Percentiles rank a stretch among this genome's conserved stretches.
Conservation (phyloP, 2,888 invertebrate species). For the Eupithecia pulchellata region DNA sequence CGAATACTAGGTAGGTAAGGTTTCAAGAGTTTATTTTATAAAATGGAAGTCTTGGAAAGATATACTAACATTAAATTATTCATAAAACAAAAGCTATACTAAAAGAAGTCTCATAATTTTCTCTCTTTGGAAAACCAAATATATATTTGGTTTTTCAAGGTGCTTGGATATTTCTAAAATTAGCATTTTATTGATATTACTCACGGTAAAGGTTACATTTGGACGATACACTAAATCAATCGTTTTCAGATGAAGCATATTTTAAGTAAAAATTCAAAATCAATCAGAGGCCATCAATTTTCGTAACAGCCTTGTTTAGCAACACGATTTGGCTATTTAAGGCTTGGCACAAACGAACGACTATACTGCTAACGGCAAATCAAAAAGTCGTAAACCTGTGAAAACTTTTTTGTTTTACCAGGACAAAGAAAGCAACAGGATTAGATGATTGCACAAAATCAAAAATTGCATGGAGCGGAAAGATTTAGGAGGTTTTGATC, state of each 20-base stretch:
- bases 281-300: slow-evolving; percentile 35
- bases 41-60: neutral
- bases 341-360: neutral
- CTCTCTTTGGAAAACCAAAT: neutral
- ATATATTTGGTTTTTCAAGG: neutral
- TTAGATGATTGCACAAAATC: neutral
- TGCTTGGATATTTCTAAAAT: neutral
- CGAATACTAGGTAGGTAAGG: neutral
- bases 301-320: slow-evolving; percentile 35
- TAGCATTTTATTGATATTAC: neutral
- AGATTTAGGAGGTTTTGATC: neutral
- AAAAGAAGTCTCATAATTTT: neutral
- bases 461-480: neutral
- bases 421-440: neutral
- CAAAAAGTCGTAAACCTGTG: neutral
- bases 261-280: slow-evolving; percentile 21
- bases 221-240: slow-evolving; percentile 25
- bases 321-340: slow-evolving; percentile 27
- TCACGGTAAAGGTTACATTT: slow-evolving; percentile 19
- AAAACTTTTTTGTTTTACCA: neutral
- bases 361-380: neutral
- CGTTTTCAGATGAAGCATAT: slow-evolving; percentile 20
- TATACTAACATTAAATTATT: neutral
- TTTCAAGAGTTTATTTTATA: neutral
- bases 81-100: neutral